Conservation (phyloP, 2,113 vertebrate genomes). For the Ameiurus melas region DNA sequence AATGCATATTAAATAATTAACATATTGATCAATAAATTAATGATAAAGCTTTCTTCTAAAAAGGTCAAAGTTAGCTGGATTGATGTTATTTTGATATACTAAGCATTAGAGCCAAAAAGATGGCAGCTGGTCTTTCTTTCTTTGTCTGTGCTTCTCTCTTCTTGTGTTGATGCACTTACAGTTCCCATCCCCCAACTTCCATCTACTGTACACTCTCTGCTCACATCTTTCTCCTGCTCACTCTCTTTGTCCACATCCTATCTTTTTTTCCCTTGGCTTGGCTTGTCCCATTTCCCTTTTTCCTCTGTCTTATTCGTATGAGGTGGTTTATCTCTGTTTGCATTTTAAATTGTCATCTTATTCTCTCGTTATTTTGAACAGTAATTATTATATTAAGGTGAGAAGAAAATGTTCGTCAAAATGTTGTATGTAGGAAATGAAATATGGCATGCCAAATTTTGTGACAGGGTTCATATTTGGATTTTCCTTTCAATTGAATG, state of each 20-base stretch:
- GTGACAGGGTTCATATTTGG: too few relatives aligned
- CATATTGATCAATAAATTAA: too few relatives aligned
- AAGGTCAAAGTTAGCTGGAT: not conserved
- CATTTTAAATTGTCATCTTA: not conserved
- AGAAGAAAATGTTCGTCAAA: too few relatives aligned
- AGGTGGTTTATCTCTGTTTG: not conserved
- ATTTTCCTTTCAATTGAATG: too few relatives aligned
- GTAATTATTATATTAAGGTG: too few relatives aligned
- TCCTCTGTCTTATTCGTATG: not conserved
- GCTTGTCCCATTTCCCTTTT: conserved; percentile 3
- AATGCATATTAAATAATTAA: too few relatives aligned
- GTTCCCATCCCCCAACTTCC: conserved; percentile 48
- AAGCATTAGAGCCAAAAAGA: not conserved
- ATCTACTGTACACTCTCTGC: conserved; percentile 41
- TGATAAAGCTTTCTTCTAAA: too few relatives aligned
- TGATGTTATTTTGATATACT: not conserved
- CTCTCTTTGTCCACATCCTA: not conserved
- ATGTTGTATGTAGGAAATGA: too few relatives aligned
- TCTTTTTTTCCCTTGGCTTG: not conserved
- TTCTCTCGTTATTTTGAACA: too few relatives aligned
- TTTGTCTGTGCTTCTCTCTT: conserved; percentile 48
- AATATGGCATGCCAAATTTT: too few relatives aligned
- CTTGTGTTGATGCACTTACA: conserved; percentile 12
- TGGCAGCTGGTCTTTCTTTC: conserved; percentile 43
- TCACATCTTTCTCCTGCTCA: conserved; percentile 31